These are phyloP conservation scores for Lepidostoma basale DNA, from an alignment of 1,140 invertebrate species.

Conservation along the genomic window DNA sequence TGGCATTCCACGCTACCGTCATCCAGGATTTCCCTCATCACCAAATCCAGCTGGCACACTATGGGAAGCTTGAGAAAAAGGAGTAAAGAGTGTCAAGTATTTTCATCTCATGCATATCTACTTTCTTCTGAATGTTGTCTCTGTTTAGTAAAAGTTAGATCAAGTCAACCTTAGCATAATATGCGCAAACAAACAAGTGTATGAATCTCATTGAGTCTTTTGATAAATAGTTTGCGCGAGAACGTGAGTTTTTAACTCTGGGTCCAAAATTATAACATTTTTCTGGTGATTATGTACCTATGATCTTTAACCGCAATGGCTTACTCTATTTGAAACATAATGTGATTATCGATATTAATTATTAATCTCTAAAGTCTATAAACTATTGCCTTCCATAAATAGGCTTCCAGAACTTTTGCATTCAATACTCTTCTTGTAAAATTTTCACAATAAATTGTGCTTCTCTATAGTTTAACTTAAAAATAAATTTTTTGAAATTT, in stretches of 20 bases:
- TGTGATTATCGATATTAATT: slow-evolving; percentile 21
- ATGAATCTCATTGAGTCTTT: background rate
- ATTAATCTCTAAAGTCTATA: slow-evolving; percentile 4
- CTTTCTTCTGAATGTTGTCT: slow-evolving; percentile 4
- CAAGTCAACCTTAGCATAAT: background rate
- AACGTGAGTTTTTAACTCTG: slow-evolving; percentile 42
- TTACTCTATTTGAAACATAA: slow-evolving; percentile 4
- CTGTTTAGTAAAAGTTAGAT: background rate
- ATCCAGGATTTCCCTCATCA: slow-evolving; percentile 85
- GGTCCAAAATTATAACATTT: slow-evolving; percentile 42
- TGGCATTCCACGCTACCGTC: slow-evolving; percentile 88
- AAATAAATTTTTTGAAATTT: background rate
- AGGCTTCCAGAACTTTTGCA: slow-evolving; percentile 15
- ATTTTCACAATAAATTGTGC: background rate
- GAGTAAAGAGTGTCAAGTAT: slow-evolving; percentile 8
- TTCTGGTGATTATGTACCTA: slow-evolving; percentile 18
- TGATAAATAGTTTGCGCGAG: background rate
- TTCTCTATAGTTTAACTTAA: background rate
- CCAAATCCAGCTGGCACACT: slow-evolving; percentile 73
- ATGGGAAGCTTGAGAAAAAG: slow-evolving; percentile 30
- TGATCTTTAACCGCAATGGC: slow-evolving; percentile 21
- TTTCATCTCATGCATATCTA: slow-evolving; percentile 31
- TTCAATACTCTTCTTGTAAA: slow-evolving; percentile 4
- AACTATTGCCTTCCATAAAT: slow-evolving; percentile 18
- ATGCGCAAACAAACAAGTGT: background rate